Conservation (phyloP, 2,888 invertebrate species). For the Busseola fusca region DNA sequence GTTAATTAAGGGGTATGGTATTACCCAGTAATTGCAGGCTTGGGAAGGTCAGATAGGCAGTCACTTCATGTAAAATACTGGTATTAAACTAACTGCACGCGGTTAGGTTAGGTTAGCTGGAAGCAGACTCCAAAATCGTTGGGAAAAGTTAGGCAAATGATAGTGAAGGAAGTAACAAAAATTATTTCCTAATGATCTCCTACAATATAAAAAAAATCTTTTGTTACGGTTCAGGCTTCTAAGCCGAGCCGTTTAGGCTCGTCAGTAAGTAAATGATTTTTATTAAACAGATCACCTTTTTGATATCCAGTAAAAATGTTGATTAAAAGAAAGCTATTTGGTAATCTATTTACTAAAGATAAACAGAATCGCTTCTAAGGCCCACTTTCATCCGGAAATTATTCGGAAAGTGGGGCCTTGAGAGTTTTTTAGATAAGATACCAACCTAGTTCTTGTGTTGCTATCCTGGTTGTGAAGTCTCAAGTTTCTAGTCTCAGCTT, state of each 20-base stretch:
- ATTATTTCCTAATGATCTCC: not conserved
- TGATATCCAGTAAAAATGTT: not conserved
- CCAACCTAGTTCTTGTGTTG: constrained; percentile 22
- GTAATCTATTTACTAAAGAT: constrained; percentile 11
- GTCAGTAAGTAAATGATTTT: not conserved
- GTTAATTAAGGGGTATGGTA: not conserved
- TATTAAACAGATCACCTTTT: not conserved
- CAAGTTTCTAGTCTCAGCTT: constrained; percentile 39
- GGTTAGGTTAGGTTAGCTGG: too few relatives aligned
- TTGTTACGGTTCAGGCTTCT: not conserved
- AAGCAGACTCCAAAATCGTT: too few relatives aligned
- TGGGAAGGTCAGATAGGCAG: too few relatives aligned
- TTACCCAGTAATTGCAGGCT: too few relatives aligned
- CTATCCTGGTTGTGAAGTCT: constrained; percentile 41
- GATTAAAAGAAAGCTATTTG: not conserved
- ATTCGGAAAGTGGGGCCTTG: constrained; percentile 33
- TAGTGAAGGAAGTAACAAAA: too few relatives aligned
- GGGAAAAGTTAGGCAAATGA: too few relatives aligned
- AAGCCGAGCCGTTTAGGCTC: not conserved
- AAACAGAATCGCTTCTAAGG: not conserved
- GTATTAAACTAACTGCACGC: too few relatives aligned
- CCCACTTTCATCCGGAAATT: constrained; percentile 27
- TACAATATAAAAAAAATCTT: not conserved
- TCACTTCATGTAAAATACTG: too few relatives aligned
- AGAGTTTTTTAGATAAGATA: constrained; percentile 31